Percentiles rank a stretch among this genome's conserved stretches.
Evolutionary conservation across 2,888 invertebrate species (phyloP).

Genomic region (Sinohyriopsis cumingii): DNA sequence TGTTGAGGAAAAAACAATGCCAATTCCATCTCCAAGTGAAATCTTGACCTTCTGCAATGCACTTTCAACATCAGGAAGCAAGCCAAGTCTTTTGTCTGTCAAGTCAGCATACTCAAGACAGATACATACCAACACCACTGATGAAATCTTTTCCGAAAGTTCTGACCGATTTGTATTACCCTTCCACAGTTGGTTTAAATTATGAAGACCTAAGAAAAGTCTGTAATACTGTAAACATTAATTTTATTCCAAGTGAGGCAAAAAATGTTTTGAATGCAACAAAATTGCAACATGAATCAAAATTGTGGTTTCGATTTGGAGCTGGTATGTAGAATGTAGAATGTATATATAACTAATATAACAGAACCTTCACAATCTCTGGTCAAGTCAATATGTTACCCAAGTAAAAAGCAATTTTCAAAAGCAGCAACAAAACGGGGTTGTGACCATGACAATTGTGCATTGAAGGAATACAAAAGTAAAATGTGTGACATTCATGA

Average conservation of each 20-base stretch:
- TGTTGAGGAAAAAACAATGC: background rate
- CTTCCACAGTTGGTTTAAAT: too few species aligned
- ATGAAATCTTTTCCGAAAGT: background rate
- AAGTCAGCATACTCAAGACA: constrained; percentile 2
- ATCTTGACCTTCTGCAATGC: background rate
- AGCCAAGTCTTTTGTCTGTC: constrained; percentile 1
- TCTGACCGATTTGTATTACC: too few species aligned
- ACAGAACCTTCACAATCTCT: constrained; percentile 5
- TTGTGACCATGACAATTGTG: background rate
- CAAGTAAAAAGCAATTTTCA: background rate
- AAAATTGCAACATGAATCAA: background rate
- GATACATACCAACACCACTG: constrained; percentile 3
- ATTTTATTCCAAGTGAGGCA: too few species aligned
- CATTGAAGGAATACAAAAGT: background rate
- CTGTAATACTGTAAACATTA: too few species aligned
- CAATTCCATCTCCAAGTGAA: constrained; percentile 1
- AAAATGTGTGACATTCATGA: constrained; percentile 1
- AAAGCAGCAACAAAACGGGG: constrained; percentile 5
- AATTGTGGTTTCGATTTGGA: constrained; percentile 1
- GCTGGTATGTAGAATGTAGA: background rate
- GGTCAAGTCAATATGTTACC: constrained; percentile 1
- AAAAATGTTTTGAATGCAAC: background rate
- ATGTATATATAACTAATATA: constrained; percentile 2
- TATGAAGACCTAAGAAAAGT: background rate
- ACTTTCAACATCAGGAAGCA: background rate